These are phyloP conservation scores for Sacculina carcini DNA, from an alignment of 2,888 invertebrate genomes.

Conservation along the genomic window DNA sequence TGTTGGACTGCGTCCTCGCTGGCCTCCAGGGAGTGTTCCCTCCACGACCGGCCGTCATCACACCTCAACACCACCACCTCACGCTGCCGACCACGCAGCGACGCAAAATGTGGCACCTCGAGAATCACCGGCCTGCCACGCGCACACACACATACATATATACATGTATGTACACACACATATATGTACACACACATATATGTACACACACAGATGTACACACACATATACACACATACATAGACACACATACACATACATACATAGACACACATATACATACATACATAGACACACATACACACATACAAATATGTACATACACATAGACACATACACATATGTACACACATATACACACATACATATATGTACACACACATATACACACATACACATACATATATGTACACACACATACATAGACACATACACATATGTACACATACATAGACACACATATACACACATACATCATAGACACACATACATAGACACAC, in stretches of 20 bases:
- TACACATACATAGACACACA: too few species aligned
- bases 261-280: too few species aligned
- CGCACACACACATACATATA: background rate
- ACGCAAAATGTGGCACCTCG: conserved; percentile 97
- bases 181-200: background rate
- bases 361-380: background rate
- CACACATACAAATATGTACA: too few species aligned
- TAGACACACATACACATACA: too few species aligned
- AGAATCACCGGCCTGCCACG: conserved; percentile 53
- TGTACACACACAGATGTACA: background rate
- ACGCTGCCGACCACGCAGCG: conserved; percentile 86
- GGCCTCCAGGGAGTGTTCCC: conserved; percentile 88
- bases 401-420: background rate
- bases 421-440: background rate
- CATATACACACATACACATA: background rate
- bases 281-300: too few species aligned
- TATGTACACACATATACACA: background rate
- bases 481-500: too few species aligned
- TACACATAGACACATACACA: too few species aligned
- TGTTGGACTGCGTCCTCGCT: conserved; percentile 83
- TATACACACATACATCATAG: too few species aligned
- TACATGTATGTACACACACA: background rate
- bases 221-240: background rate
- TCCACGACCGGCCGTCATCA: conserved; percentile 97
- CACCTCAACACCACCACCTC: conserved; percentile 94